phyloP scores from a whole-genome alignment of 2,113 vertebrate genomes.

The Eonycteris spelaea region DNA sequence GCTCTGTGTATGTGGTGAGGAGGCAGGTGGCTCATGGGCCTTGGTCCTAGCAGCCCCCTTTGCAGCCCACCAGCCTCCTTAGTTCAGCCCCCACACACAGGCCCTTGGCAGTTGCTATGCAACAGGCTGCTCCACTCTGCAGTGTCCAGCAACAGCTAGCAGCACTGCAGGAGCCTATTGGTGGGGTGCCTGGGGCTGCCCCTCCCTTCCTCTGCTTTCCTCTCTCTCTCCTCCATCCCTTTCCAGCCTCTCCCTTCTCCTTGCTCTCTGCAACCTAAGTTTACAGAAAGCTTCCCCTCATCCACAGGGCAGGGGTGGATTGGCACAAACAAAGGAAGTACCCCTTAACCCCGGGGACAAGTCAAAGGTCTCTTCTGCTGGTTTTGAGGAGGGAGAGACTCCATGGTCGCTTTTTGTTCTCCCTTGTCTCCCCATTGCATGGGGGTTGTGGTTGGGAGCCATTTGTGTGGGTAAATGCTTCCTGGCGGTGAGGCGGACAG shows the following conservation, averaged over 20 bases:
- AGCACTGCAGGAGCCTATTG: background rate
- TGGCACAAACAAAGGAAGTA: background rate
- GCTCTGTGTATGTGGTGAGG: background rate
- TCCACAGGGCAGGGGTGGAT: background rate
- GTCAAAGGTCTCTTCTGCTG: background rate
- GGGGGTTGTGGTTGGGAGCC: background rate
- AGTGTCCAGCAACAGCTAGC: background rate
- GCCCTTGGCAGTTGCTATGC: constrained; percentile 68
- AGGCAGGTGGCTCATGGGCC: background rate
- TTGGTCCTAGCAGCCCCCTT: background rate
- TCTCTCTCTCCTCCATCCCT: background rate
- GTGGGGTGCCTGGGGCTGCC: background rate
- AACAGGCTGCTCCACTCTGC: constrained; percentile 64
- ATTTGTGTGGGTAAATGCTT: background rate
- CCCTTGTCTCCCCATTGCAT: no score
- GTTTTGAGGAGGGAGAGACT: background rate
- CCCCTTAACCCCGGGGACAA: background rate
- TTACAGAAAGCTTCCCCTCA: background rate
- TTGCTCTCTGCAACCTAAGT: background rate
- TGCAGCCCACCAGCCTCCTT: background rate
- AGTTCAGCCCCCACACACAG: background rate
- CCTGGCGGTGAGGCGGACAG: background rate
- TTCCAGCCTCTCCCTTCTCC: background rate
- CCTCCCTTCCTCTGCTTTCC: background rate
- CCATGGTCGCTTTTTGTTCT: background rate